These are phyloP conservation scores for Escarpia spicata DNA, from an alignment of 2,888 invertebrate species.

Conservation along the genomic window DNA sequence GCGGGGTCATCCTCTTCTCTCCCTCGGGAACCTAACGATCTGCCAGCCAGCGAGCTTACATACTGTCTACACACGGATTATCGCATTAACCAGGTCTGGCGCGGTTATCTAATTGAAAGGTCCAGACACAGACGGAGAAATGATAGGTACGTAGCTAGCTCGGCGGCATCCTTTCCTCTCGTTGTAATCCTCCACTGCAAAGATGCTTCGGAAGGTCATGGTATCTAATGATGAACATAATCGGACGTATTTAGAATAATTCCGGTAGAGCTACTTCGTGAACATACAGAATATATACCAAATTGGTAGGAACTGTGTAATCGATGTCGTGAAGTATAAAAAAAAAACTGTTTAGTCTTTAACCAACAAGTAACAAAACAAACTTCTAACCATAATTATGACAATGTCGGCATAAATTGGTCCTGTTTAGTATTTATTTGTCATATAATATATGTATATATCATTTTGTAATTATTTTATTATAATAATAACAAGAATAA, in stretches of 20 bases:
- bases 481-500: background rate
- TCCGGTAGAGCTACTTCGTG: background rate
- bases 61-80: background rate
- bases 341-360: too few relatives aligned
- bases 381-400: background rate
- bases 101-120: slow-evolving; percentile 12
- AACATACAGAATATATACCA: background rate
- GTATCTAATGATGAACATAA: background rate
- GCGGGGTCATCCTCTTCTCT: background rate
- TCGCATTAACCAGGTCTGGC: slow-evolving; percentile 1
- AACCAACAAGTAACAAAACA: background rate
- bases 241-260: background rate
- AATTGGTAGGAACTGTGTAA: background rate
- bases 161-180: background rate
- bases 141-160: background rate
- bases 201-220: background rate
- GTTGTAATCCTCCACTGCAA: background rate
- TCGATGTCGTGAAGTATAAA: too few relatives aligned
- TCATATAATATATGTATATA: background rate
- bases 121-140: slow-evolving; percentile 12
- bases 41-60: background rate
- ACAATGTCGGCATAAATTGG: background rate
- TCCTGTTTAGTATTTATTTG: too few relatives aligned
- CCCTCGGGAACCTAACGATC: background rate
- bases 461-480: background rate